Base-by-base conservation (phyloP, 64 coral and sea anemone genomes). In the Actinia equina region DNA sequence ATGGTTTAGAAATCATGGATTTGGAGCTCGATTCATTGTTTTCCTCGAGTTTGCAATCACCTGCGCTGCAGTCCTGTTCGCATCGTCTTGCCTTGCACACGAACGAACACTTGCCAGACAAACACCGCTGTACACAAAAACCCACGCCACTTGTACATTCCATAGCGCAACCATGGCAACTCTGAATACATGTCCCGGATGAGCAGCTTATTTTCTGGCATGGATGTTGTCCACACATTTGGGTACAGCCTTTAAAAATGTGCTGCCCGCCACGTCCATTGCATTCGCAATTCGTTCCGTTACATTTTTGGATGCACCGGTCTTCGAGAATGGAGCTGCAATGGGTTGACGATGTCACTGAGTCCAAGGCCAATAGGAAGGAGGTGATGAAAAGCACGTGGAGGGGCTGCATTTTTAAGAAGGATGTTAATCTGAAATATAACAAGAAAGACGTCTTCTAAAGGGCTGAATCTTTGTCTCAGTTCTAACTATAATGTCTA, bases 141-240 rank as follows among this genome's bases (percentile, higher is more conserved):
- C 77, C 86, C 42, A 93, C 91, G 22, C 85, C 61, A 19, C 89
- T 79, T 20, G 88, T 86, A 53, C 94, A 97, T 43, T 74, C 57
- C 94, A 97, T 97, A 49, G 92, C 76, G 82, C 94, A 97, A 83
- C 83, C 86, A 83, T 85, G 88, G n/a, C 94, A 97, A 86, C 82
- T 71, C 77, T 97, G 94, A 80, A 88, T 43, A 56, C 94, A 97
- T 19, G 65, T 85, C 82, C 86, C 88, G 8, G 88, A 88, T 82
- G 85, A 86, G 71, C 94, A 97, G 13, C 65, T 77, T 2, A 97
- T 83, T 82, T 44, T 83, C 23, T 88, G 69, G 43, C 94, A 97
- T 0, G 52, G 16, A 46, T 19, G 15, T 70, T 90, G 25, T 3
- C 59, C 65, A 78, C 94, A 95, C 69, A 82, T 55, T 83, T 97